Percentiles rank a stretch among this genome's conserved stretches.
Evolutionary conservation across 2,797 vertebrate species (phyloP).

Genomic region (Enoplosus armatus): DNA sequence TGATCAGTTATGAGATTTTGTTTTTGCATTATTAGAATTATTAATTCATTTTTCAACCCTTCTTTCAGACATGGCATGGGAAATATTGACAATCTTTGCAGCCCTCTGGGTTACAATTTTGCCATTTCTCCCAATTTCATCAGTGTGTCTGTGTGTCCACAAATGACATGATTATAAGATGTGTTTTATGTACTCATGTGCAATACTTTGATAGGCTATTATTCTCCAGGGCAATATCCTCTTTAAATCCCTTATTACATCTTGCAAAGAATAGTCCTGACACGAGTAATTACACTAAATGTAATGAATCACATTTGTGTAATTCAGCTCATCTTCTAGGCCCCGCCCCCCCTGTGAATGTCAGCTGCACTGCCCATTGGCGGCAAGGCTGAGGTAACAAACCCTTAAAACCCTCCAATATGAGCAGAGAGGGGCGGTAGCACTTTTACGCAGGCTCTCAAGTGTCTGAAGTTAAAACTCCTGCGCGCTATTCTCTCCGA

Average conservation of each 20-base stretch:
- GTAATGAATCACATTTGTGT: conserved; percentile 15
- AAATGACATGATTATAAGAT: not conserved
- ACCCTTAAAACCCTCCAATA: conserved; percentile 71
- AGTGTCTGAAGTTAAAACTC: conserved; percentile 85
- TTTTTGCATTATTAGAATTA: not conserved
- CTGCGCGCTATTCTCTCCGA: conserved; percentile 71
- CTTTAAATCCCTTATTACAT: not conserved
- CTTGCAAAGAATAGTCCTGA: not conserved
- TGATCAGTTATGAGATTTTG: not conserved
- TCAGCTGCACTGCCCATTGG: conserved; percentile 55
- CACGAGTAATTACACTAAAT: not conserved
- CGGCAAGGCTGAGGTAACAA: conserved; percentile 37
- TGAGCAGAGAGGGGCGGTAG: conserved; percentile 74
- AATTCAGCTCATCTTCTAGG: conserved; percentile 14
- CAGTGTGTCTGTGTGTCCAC: conserved; percentile 14
- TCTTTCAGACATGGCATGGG: not conserved
- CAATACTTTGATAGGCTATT: not conserved
- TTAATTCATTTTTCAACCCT: not conserved
- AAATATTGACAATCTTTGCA: not conserved
- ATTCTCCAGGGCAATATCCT: not conserved
- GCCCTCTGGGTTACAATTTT: not conserved
- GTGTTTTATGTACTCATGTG: not conserved
- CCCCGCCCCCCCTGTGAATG: conserved; percentile 60
- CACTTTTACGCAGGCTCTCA: conserved; percentile 69
- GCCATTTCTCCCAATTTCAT: conserved; percentile 26